Percentiles rank a stretch among this genome's conserved stretches.
phyloP scores from a whole-genome alignment of 1,140 invertebrate species.

The Drosophila busckii region DNA sequence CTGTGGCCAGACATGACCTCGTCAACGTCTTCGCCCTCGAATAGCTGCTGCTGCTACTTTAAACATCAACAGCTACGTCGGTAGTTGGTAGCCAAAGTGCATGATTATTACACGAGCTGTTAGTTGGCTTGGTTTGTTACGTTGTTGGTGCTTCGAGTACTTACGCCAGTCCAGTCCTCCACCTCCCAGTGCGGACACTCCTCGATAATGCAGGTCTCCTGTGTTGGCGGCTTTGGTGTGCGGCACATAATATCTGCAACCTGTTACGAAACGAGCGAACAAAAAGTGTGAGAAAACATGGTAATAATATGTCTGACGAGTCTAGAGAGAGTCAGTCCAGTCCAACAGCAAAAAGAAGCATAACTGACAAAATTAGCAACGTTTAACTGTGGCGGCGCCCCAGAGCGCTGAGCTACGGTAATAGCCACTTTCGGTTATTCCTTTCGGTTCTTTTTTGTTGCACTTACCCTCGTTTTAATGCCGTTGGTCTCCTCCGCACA shows the following conservation, averaged over 20 bases:
- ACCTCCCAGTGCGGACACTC: slow-evolving; percentile 92
- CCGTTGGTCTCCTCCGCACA: slow-evolving; percentile 88
- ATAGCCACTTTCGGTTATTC: slow-evolving; percentile 42
- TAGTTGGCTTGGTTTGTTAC: slow-evolving; percentile 6
- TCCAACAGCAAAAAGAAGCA: no score
- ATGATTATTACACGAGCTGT: slow-evolving; percentile 59
- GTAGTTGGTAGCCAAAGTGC: slow-evolving; percentile 43
- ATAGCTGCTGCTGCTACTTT: no score
- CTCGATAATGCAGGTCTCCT: slow-evolving; percentile 89
- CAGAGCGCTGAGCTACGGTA: no score
- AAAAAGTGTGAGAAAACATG: slow-evolving; percentile 48
- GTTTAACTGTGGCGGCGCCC: slow-evolving; percentile 31
- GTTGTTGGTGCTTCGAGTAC: slow-evolving; percentile 58
- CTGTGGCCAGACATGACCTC: slow-evolving; percentile 46
- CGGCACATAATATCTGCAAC: slow-evolving; percentile 87
- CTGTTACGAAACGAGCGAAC: slow-evolving; percentile 73
- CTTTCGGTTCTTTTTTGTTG: slow-evolving; percentile 1
- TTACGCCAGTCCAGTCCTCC: slow-evolving; percentile 92
- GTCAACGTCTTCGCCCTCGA: slow-evolving; percentile 9
- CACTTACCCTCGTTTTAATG: slow-evolving; percentile 84
- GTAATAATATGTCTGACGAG: slow-evolving; percentile 43
- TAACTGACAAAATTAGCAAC: slow-evolving; percentile 53
- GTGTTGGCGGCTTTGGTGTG: slow-evolving; percentile 85
- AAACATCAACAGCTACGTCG: slow-evolving; percentile 13
- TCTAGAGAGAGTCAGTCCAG: no score